Base-by-base conservation (phyloP, 2,888 invertebrate genomes). In the Enoplolaimus lenunculus region DNA sequence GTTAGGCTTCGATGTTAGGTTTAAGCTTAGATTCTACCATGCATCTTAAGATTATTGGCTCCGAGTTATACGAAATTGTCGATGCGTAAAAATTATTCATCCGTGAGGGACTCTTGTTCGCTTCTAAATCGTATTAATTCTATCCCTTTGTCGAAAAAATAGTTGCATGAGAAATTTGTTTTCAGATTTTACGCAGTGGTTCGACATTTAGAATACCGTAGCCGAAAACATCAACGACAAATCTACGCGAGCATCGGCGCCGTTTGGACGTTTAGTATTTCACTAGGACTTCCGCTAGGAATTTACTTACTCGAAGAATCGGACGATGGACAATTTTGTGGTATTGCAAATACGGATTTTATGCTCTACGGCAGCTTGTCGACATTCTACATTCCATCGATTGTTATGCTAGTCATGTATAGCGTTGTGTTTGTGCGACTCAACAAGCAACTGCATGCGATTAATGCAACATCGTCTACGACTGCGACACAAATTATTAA, bases 341-440 rank as follows among this genome's bases (percentile, higher is more conserved):
- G 72, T 1, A 71, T 72, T 21, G 59, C 33, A 69, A 77, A 75
- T 70, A 77, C 76, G 1, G 73, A 75, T 66, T 80, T 77, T 73
- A 79, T 79, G 79, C 75, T 79, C 16, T 75, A 75, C 71, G 33
- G 72, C 21, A 81, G 81, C n/a, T 76, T 78, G 7, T 78, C 81
- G 60, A 80, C 83, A 71, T 84, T 84, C 75, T 84, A 81, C 76
- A 76, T 83, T 33, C 84, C 84, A 0, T 83, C 82, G 75, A 71
- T 82, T 64, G 80, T 84, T 16, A 84, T 84, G 83, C 75, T 82
- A n/a, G 78, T 81, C 71, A 82, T 83, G 65, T 84, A 84, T 75
- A 80, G 81, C 34, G 78, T 77, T 71, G 79, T 80, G 3, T 80
- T 80, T 72, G 77, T 76, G 71, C 76, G 80, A 28, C 77, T 84